phyloP scores from a whole-genome alignment of 2,113 vertebrate genomes.

The Paedocypris sp. region DNA sequence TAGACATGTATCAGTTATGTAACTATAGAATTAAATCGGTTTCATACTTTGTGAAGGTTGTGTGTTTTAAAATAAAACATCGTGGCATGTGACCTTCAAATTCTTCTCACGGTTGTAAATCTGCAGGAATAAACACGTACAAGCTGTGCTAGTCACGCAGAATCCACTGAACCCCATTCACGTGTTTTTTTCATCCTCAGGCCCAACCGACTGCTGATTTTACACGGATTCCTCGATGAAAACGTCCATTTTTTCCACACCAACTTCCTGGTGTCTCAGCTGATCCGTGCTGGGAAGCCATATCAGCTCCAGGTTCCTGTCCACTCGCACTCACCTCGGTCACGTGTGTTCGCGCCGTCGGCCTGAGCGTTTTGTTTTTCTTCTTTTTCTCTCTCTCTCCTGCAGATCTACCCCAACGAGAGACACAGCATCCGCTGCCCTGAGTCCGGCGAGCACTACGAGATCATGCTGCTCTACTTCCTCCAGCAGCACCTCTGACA shows the following conservation, averaged over 20 bases:
- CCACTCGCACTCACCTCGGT: too few species aligned
- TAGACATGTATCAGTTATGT: too few species aligned
- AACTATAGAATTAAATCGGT: too few species aligned
- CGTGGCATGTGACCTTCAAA: too few species aligned
- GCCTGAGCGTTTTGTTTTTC: too few species aligned
- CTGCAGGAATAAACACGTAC: too few species aligned
- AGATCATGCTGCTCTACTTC: conserved; percentile 98
- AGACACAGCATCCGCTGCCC: conserved; percentile 98
- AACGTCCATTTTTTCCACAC: conserved; percentile 99
- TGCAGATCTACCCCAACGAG: conserved; percentile 94
- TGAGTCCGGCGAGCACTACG: conserved; percentile 96
- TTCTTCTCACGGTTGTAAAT: too few species aligned
- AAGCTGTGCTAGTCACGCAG: too few species aligned
- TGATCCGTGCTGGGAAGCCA: conserved; percentile 94
- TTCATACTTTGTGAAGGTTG: too few species aligned
- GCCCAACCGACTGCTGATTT: conserved; percentile 92
- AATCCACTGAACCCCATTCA: too few species aligned
- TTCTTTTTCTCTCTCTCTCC: neutral
- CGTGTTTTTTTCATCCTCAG: conserved; percentile 46
- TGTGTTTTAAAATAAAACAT: too few species aligned
- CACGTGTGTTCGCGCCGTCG: too few species aligned
- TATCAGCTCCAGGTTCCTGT: conserved; percentile 97
- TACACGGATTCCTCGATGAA: conserved; percentile 95
- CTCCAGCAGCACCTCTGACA: conserved; percentile 95
- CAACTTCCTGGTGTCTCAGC: conserved; percentile 93